phyloP scores from a whole-genome alignment of 2,888 invertebrate species.

The Coelogynopora nodosa region DNA sequence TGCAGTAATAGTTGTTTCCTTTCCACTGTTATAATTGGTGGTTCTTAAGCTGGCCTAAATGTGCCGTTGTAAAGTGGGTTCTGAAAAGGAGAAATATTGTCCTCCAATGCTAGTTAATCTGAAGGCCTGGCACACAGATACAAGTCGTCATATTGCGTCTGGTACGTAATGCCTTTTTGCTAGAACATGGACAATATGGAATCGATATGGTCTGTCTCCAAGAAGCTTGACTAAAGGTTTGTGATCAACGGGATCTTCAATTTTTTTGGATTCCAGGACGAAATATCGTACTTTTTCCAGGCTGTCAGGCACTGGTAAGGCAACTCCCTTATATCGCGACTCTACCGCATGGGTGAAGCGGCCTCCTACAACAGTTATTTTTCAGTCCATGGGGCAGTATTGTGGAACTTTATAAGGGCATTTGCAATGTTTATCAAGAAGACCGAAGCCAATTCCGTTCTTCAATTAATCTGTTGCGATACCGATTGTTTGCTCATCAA shows the following conservation, averaged over 20 bases:
- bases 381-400: constrained; percentile 45
- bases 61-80: background rate
- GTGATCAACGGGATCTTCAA: constrained; percentile 46
- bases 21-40: background rate
- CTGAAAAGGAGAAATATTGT: background rate
- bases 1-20: background rate
- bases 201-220: constrained; percentile 41
- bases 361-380: constrained; percentile 34
- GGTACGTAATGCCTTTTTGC: background rate
- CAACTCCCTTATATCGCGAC: constrained; percentile 34
- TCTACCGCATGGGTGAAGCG: constrained; percentile 35
- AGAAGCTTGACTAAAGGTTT: constrained; percentile 47
- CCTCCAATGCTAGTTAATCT: background rate
- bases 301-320: constrained; percentile 44
- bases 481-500: constrained; percentile 15
- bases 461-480: constrained; percentile 37
- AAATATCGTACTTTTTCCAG: constrained; percentile 46
- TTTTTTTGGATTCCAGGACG: constrained; percentile 45
- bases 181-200: constrained; percentile 35
- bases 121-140: background rate
- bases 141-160: background rate
- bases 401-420: constrained; percentile 17
- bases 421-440: constrained; percentile 19
- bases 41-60: background rate
- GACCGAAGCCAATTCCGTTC: constrained; percentile 37